Evolutionary conservation across 2,888 invertebrate species (phyloP).

Genomic region (Himalopsyche tibetana): DNA sequence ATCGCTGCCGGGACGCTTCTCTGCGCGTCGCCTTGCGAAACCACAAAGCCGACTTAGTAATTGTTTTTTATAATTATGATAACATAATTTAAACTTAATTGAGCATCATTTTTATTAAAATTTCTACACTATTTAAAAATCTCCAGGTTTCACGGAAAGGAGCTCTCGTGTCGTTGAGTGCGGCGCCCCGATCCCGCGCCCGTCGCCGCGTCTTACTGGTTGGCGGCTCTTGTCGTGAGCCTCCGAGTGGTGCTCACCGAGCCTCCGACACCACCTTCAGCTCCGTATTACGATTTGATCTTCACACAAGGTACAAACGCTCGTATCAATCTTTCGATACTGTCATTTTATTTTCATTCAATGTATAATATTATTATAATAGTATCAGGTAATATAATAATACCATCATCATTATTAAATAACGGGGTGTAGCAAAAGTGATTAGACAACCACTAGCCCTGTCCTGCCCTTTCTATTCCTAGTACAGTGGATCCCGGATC

Average conservation of each 20-base stretch:
- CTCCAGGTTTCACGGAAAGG: conserved; percentile 82
- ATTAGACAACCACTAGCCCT: too few relatives aligned
- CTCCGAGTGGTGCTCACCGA: conserved; percentile 83
- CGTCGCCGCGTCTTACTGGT: conserved; percentile 92
- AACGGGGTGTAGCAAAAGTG: too few relatives aligned
- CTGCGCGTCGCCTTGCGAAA: conserved; percentile 88
- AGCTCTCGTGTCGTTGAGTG: conserved; percentile 85
- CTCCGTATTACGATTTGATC: conserved; percentile 89
- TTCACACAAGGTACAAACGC: conserved; percentile 79
- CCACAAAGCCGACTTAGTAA: conserved; percentile 85
- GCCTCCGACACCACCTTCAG: conserved; percentile 89
- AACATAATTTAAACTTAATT: too few relatives aligned
- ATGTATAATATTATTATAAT: too few relatives aligned
- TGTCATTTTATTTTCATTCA: too few relatives aligned
- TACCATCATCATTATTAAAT: too few relatives aligned
- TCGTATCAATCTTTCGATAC: neutral
- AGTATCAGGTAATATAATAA: too few relatives aligned
- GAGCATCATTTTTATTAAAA: neutral
- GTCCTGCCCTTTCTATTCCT: too few relatives aligned
- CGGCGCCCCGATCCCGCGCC: conserved; percentile 88
- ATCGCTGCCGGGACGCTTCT: conserved; percentile 88
- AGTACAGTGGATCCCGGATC: too few relatives aligned
- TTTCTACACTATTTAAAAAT: neutral
- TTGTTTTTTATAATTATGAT: neutral
- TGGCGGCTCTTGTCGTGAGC: conserved; percentile 91